phyloP scores from a whole-genome alignment of 1,140 invertebrate genomes.

The Aradophagus sp. region DNA sequence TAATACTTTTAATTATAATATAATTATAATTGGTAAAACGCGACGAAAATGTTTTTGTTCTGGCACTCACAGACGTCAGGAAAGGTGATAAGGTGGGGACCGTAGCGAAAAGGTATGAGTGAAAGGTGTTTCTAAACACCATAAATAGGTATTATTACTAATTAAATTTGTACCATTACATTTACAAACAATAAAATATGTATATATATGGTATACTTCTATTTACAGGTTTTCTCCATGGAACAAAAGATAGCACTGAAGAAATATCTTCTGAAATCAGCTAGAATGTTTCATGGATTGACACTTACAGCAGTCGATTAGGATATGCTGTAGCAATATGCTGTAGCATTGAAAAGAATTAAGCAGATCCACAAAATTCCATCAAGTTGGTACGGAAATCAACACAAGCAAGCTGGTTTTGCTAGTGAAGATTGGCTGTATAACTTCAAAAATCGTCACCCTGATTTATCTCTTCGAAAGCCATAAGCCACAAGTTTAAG shows the following conservation, averaged over 20 bases:
- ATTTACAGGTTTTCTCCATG: constrained; percentile 9
- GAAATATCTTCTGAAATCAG: constrained; percentile 13
- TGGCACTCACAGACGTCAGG: too few species aligned
- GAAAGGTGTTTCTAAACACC: too few species aligned
- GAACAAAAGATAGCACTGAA: constrained; percentile 4
- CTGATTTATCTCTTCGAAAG: constrained; percentile 61
- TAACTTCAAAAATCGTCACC: constrained; percentile 62
- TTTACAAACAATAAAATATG: too few species aligned
- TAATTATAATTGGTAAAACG: too few species aligned
- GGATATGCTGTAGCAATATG: constrained; percentile 13
- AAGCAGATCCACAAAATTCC: constrained; percentile 2
- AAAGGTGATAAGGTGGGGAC: too few species aligned
- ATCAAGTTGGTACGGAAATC: background rate
- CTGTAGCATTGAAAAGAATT: constrained; percentile 5
- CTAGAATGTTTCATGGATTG: constrained; percentile 8
- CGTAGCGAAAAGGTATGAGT: too few species aligned
- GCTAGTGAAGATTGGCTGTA: constrained; percentile 24
- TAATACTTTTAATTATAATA: too few species aligned
- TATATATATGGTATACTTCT: constrained; percentile 1
- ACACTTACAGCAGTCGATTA: constrained; percentile 3
- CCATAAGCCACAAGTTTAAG: constrained; percentile 66
- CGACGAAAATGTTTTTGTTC: too few species aligned
- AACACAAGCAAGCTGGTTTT: constrained; percentile 1
- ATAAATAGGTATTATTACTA: too few species aligned
- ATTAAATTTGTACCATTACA: too few species aligned